phyloP scores from a whole-genome alignment of 2,888 invertebrate genomes.

The Coecobrya sp. region DNA sequence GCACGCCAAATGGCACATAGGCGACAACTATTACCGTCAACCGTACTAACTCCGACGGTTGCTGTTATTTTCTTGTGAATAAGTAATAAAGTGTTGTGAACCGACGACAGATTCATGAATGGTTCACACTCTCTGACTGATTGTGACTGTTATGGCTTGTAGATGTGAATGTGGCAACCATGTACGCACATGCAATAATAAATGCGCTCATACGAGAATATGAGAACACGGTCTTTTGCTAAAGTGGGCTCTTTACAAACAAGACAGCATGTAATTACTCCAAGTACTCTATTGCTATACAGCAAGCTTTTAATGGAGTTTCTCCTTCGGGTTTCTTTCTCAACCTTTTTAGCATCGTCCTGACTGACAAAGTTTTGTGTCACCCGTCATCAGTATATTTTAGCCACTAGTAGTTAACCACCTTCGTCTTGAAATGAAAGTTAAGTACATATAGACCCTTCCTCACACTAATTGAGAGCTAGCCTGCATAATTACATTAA shows the following conservation, averaged over 20 bases:
- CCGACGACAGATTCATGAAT: conserved; percentile 81
- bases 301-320: conserved; percentile 75
- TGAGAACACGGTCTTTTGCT: conserved; percentile 3
- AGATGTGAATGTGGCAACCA: neutral
- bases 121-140: conserved; percentile 68
- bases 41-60: conserved; percentile 21
- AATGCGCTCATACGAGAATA: conserved; percentile 12
- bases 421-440: no score
- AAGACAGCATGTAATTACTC: conserved; percentile 81
- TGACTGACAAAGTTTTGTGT: conserved; percentile 15
- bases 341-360: conserved; percentile 27
- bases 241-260: conserved; percentile 77
- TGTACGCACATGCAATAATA: conserved; percentile 11
- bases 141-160: conserved; percentile 43
- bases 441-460: no score
- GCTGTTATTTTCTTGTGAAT: conserved; percentile 70
- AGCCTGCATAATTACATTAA: no score
- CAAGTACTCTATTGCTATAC: conserved; percentile 41
- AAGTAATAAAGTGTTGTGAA: conserved; percentile 79
- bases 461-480: no score
- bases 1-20: conserved; percentile 44
- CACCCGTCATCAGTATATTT: no score
- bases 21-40: conserved; percentile 51
- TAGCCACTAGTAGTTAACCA: no score
- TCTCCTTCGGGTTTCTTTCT: conserved; percentile 10